Percentiles rank a stretch among this genome's conserved stretches.
Conservation (phyloP, 2,797 vertebrate species). For the Crotalus adamanteus region DNA sequence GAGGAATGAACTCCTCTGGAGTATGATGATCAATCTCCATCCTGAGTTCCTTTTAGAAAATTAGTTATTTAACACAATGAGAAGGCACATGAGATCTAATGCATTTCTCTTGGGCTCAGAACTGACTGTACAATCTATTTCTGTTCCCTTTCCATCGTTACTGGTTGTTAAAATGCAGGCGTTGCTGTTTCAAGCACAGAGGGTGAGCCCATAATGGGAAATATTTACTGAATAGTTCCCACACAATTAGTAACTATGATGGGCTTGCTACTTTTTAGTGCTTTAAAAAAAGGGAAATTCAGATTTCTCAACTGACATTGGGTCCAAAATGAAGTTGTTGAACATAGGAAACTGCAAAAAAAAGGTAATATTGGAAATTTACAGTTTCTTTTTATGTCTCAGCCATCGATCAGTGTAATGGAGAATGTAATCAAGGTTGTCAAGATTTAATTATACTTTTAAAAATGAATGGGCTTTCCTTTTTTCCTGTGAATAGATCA, state of each 20-base stretch:
- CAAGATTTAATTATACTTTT: background rate
- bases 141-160: background rate
- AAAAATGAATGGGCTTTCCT: background rate
- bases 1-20: background rate
- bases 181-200: background rate
- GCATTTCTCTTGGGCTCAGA: background rate
- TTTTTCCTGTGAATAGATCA: background rate
- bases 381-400: background rate
- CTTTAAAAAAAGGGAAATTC: background rate
- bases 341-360: background rate
- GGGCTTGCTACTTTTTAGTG: background rate
- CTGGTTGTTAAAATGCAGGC: background rate
- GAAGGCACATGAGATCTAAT: background rate
- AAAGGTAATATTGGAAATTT: background rate
- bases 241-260: background rate
- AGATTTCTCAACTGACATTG: background rate
- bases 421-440: background rate
- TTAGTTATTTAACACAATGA: background rate
- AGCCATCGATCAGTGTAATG: background rate
- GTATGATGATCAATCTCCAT: conserved; percentile 5
- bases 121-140: background rate
- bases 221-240: background rate
- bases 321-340: background rate
- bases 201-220: background rate
- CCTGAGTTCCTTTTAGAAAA: conserved; percentile 2